Evolutionary conservation across 2,888 invertebrate species (phyloP).

Genomic region (Euplexia lucipara): DNA sequence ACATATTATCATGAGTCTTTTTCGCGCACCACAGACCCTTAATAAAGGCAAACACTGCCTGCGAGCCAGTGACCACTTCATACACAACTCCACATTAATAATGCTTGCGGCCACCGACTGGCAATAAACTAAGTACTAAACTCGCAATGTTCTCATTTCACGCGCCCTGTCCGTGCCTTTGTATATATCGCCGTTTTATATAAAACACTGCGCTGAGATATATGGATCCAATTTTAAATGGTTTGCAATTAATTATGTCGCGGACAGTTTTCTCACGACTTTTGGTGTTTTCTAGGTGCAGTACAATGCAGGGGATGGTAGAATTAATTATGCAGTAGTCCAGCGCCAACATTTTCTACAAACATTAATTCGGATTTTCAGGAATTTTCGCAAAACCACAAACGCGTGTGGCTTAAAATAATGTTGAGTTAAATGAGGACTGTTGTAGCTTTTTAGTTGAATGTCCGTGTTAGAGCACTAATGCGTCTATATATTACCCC

Average conservation of each 20-base stretch:
- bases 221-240: neutral
- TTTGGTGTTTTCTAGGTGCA: neutral
- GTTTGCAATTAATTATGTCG: slow-evolving; percentile 1
- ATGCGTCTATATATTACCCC: neutral
- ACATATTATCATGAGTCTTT: too few relatives aligned
- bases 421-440: slow-evolving; percentile 33
- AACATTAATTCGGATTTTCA: slow-evolving; percentile 18
- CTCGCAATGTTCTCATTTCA: slow-evolving; percentile 3
- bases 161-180: neutral
- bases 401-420: slow-evolving; percentile 10
- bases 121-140: slow-evolving; percentile 33
- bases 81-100: slow-evolving; percentile 10
- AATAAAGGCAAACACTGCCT: neutral
- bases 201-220: neutral
- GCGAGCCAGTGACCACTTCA: neutral
- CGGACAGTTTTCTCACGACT: neutral
- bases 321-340: slow-evolving; percentile 4
- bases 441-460: slow-evolving; percentile 1
- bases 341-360: slow-evolving; percentile 5
- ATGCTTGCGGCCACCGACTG: neutral
- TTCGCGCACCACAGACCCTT: too few relatives aligned
- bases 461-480: neutral
- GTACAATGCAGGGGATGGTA: slow-evolving; percentile 1
- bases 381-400: slow-evolving; percentile 5
- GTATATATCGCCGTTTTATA: slow-evolving; percentile 5